Evolutionary conservation across 2,113 vertebrate genomes (phyloP).

Genomic region (Phocoena sinus): DNA sequence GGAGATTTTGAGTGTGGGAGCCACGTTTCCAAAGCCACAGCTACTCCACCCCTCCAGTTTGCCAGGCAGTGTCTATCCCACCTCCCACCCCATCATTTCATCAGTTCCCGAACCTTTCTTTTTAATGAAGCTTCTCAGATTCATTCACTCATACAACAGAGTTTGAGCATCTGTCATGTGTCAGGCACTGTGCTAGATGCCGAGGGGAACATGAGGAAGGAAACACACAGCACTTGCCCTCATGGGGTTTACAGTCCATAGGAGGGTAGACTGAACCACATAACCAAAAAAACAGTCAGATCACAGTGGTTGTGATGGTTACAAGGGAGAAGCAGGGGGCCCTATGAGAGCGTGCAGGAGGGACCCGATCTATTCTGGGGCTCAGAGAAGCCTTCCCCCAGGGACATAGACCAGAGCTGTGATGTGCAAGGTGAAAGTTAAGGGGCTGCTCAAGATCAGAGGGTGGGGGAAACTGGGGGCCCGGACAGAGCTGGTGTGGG

Average conservation of each 20-base stretch:
- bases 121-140: not conserved
- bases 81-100: too few species aligned
- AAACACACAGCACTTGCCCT: not conserved
- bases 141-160: not conserved
- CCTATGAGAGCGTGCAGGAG: rapidly evolving
- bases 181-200: not conserved
- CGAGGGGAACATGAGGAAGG: not conserved
- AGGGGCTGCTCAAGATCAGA: not conserved
- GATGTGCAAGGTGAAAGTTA: not conserved
- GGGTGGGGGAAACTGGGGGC: too few species aligned
- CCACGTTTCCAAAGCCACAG: not conserved
- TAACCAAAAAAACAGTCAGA: not conserved
- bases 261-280: not conserved
- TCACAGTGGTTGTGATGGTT: rapidly evolving
- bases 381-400: not conserved
- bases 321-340: not conserved
- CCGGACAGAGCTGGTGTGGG: not conserved
- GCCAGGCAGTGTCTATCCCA: not conserved
- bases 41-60: too few species aligned
- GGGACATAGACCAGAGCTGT: not conserved
- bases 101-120: not conserved
- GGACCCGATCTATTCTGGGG: not conserved
- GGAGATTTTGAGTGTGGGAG: not conserved
- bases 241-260: not conserved
- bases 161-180: not conserved